These are phyloP conservation scores for Orientallactaga bullata DNA, from an alignment of 2,113 vertebrate species.

Conservation along the genomic window DNA sequence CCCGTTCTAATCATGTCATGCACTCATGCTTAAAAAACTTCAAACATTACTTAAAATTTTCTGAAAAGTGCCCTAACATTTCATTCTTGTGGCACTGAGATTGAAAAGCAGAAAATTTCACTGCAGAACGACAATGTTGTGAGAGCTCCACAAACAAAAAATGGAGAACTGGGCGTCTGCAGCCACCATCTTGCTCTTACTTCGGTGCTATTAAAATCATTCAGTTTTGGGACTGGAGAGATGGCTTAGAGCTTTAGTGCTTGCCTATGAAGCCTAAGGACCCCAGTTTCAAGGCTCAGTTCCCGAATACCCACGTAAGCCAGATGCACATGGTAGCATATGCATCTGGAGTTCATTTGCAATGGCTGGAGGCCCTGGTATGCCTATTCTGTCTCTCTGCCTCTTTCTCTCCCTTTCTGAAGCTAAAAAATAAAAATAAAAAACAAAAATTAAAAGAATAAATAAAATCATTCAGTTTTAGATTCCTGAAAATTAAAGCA, in stretches of 20 bases:
- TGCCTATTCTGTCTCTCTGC: no score
- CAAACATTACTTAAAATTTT: conserved; percentile 2
- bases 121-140: not conserved
- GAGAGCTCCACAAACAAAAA: not conserved
- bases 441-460: no score
- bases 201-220: not conserved
- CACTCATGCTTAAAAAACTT: not conserved
- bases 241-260: no score
- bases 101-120: not conserved
- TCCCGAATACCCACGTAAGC: no score
- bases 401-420: no score
- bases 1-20: not conserved
- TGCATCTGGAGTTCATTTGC: no score
- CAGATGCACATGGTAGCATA: no score
- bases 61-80: not conserved
- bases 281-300: no score
- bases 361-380: no score
- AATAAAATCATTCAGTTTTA: not conserved
- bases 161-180: not conserved
- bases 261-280: no score
- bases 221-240: no score
- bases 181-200: not conserved
- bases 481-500: not conserved
- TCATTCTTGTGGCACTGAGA: not conserved
- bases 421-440: no score